Evolutionary conservation across 2,888 invertebrate genomes (phyloP), one percentile per base, ranked within the genome.

Genomic region (Agriopis leucophaearia): DNA sequence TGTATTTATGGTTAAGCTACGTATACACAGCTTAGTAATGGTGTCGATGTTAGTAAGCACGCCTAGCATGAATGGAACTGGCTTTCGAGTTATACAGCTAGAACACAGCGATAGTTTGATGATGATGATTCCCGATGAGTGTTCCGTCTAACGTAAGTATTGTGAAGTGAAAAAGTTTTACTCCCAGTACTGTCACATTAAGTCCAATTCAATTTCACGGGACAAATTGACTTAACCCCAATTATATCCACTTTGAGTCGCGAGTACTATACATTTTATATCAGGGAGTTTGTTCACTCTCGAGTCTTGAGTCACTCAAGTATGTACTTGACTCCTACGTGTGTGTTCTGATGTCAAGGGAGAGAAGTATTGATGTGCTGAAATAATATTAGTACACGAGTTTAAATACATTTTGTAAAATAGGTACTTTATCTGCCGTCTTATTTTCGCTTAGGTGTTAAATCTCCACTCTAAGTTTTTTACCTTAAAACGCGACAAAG

Each of bases 251-350:
- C 78, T 81, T 78, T 77, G 74, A 52, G 48, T 62, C 38, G 52
- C 64, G 61, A 73, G 69, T 76, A 27, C 81, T 59, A 83, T 85
- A 81, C 77, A 84, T 84, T 81, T 83, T 83, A 81, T 81, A 83
- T 82, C 73, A 82, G 74, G 59, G 74, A 81, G 79, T 82, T 84
- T 81, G 76, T 78, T 81, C 78, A 51, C 78, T 80, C 76, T 76
- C 80, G 76, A 75, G 71, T 72, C 71, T 56, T 70, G 57, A 65
- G 66, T 54, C 44, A 63, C 63, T 60, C 63, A 65, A 58, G 12
- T 52, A 42, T 12, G 42, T 47, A 65, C 67, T 67, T 27, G 51
- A 54, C 59, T 68, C 54, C 52, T 55, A 70, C 70, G 73, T 79
- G 66, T 76, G 73, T 76, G 65, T 67, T 70, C 71, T 74, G 70